Conservation (phyloP, 2,888 invertebrate genomes). For the Linnaemya tessellans region DNA sequence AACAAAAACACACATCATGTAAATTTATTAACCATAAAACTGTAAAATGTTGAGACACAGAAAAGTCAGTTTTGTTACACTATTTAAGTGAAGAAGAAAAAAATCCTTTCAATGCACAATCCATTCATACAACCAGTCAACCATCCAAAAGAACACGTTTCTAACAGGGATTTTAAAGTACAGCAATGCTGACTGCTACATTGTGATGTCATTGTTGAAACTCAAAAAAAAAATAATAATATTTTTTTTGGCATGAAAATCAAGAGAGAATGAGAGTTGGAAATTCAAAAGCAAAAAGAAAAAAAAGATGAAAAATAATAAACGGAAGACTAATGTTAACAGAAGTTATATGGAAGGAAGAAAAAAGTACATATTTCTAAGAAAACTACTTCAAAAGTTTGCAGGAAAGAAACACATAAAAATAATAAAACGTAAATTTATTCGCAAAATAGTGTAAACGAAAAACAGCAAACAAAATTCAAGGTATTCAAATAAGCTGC, state of each 20-base stretch:
- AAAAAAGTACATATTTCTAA: slow-evolving; percentile 19
- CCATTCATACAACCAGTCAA: slow-evolving; percentile 35
- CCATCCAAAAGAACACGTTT: slow-evolving; percentile 36
- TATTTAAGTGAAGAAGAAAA: slow-evolving; percentile 63
- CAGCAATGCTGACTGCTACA: slow-evolving; percentile 22
- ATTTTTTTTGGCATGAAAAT: slow-evolving; percentile 55
- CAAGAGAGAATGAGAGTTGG: slow-evolving; percentile 24
- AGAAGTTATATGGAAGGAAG: slow-evolving; percentile 14
- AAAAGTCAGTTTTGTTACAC: slow-evolving; percentile 65
- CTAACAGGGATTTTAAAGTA: slow-evolving; percentile 39
- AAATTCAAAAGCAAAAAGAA: neutral
- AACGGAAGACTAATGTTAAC: slow-evolving; percentile 17
- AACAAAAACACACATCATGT: slow-evolving; percentile 8
- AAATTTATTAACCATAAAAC: slow-evolving; percentile 56
- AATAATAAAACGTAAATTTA: slow-evolving; percentile 1
- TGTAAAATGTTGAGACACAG: slow-evolving; percentile 51
- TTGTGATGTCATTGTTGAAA: slow-evolving; percentile 56
- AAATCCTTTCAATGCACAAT: slow-evolving; percentile 59
- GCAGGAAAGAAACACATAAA: neutral
- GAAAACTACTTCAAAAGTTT: slow-evolving; percentile 50
- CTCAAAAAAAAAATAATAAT: slow-evolving; percentile 13
- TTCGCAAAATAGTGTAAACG: neutral
- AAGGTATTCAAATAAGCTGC: neutral
- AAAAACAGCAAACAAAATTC: neutral
- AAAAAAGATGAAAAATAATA: neutral